Percentiles rank a stretch among this genome's conserved stretches.
Conservation (phyloP, 1,140 invertebrate genomes). For the Drosophila triauraria region DNA sequence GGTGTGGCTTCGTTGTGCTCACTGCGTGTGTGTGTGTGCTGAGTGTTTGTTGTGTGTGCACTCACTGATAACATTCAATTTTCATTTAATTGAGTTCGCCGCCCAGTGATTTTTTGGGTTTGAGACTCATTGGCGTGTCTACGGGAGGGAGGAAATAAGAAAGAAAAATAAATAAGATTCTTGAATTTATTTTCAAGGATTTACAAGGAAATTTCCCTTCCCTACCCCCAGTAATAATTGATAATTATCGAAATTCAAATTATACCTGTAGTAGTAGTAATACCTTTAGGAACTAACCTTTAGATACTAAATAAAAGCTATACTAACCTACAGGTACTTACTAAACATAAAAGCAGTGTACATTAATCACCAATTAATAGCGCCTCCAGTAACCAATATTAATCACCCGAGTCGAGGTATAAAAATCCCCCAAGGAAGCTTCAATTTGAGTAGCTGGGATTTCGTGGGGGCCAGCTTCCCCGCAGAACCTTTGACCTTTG, state of each 20-base stretch:
- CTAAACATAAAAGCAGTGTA: no score
- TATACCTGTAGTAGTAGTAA: no score
- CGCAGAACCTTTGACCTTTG: slow-evolving; percentile 37
- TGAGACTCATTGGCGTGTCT: slow-evolving; percentile 12
- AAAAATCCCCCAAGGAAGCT: background rate
- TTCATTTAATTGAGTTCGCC: slow-evolving; percentile 36
- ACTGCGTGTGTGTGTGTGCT: slow-evolving; percentile 10
- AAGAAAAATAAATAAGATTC: background rate
- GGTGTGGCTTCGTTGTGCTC: slow-evolving; percentile 14
- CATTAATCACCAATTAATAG: no score
- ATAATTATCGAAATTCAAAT: no score
- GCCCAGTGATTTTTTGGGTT: slow-evolving; percentile 18
- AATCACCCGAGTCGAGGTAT: background rate
- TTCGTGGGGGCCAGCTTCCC: background rate
- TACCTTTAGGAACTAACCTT: no score
- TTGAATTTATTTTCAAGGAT: slow-evolving; percentile 1
- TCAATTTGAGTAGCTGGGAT: background rate
- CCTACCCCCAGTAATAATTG: background rate
- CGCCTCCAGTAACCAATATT: no score
- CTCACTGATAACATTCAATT: slow-evolving; percentile 37
- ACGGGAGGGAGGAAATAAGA: background rate
- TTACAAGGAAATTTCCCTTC: background rate
- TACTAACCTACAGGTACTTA: no score
- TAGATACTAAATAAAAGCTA: no score
- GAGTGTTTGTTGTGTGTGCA: slow-evolving; percentile 14